Conservation (phyloP, 2,113 vertebrate genomes). For the Microcebus ravelobensis region DNA sequence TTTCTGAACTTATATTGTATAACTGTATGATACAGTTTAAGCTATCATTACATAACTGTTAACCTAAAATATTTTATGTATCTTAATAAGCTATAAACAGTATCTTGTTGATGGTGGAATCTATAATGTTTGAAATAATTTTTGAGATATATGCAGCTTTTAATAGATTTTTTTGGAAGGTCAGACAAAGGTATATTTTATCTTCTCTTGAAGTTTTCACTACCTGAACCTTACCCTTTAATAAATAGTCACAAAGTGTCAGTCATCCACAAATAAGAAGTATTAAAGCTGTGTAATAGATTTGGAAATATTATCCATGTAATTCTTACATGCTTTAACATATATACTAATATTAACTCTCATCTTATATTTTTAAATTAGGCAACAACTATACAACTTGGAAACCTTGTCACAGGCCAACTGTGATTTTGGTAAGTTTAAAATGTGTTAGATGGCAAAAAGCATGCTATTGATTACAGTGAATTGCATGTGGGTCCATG, state of each 20-base stretch:
- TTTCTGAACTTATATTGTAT: slow-evolving; percentile 23
- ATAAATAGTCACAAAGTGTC: slow-evolving; percentile 18
- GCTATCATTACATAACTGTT: slow-evolving; percentile 42
- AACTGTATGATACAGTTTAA: slow-evolving; percentile 40
- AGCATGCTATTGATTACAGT: background rate
- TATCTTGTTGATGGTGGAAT: slow-evolving; percentile 13
- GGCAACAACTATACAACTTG: slow-evolving; percentile 91
- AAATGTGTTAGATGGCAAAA: slow-evolving; percentile 5
- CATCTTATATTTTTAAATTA: slow-evolving; percentile 82
- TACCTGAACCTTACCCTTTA: slow-evolving; percentile 19
- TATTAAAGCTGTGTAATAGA: background rate
- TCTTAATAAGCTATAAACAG: background rate
- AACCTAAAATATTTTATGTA: slow-evolving; percentile 17
- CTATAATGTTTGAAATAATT: slow-evolving; percentile 37
- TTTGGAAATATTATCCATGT: slow-evolving; percentile 26
- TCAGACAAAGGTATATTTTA: background rate
- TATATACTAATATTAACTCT: slow-evolving; percentile 56
- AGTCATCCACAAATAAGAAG: background rate
- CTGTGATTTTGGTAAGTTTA: slow-evolving; percentile 95
- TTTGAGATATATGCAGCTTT: background rate
- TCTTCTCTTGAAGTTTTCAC: background rate
- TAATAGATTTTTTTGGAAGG: slow-evolving; percentile 28
- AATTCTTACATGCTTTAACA: slow-evolving; percentile 41
- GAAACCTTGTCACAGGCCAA: slow-evolving; percentile 89
- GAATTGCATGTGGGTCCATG: background rate